Base-by-base conservation (phyloP, 2,888 invertebrate species). In the Melinaea marsaeus region DNA sequence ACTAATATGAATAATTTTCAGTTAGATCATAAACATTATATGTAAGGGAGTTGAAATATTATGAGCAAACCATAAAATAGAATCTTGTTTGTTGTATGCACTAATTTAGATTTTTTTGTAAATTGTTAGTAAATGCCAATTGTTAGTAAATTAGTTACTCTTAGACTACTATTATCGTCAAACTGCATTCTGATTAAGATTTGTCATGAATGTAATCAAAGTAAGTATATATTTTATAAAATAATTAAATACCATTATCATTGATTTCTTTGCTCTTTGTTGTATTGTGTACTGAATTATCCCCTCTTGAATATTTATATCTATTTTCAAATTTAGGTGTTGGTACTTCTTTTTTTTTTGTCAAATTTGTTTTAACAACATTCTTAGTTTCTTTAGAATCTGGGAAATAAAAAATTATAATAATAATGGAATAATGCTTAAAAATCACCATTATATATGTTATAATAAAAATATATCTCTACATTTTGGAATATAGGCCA, bases 351-450 rank as follows among this genome's bases (percentile, higher is more conserved):
- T 74, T 85, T 65, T 69, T 79, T 65, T 62, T 68, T 51, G 71
- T 61, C 69, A 73, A 76, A 66, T 70, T 79, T n/a, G 65, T 68
- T 78, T 81, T 85, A 67, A 74, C 70, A 75, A 72, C 78, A 61
- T 71, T 61, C 73, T 78, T 86, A 55, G 62, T 66, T 64, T 83
- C 85, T 60, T 74, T 82, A 55, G 76, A 67, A 76, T 72, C 88
- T 88, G 73, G 46, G 81, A 64, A 51, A 47, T 60, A 56, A 42
- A 9, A 1, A 58, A 22, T 42, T 47, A 60, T 57, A 60, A 35
- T 57, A 22, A 55, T n/a, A 62, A 57, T 11, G 42, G 34, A 34
- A 55, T 13, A 22, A 22, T 48, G 13, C n/a, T 22, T 48, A 42
- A 54, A 33, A 9, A 1, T 59, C 13, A 45, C 46, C 6, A 35